phyloP scores from a whole-genome alignment of 2,797 vertebrate species.

The Tokudaia tokunoshimensis region DNA sequence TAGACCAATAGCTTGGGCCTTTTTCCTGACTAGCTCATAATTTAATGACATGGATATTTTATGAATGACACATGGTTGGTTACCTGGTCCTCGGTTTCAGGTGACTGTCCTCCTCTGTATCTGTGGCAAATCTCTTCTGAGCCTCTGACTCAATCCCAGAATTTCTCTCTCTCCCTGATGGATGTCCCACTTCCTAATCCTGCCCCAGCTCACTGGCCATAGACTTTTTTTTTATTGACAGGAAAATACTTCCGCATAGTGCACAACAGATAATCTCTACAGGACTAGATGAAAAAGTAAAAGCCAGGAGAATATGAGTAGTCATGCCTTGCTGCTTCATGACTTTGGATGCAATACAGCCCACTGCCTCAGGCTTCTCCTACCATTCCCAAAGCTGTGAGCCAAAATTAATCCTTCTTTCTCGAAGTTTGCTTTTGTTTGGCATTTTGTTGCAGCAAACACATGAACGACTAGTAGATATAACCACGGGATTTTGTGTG shows the following conservation, averaged over 20 bases:
- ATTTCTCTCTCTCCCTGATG: neutral
- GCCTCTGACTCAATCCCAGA: neutral
- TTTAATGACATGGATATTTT: neutral
- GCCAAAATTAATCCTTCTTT: neutral
- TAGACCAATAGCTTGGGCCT: neutral
- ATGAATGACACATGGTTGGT: neutral
- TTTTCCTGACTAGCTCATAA: neutral
- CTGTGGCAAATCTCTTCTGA: neutral
- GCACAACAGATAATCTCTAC: neutral
- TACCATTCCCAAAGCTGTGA: neutral
- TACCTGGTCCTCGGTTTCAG: neutral
- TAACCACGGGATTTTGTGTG: neutral
- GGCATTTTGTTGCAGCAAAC: neutral
- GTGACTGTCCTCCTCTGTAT: neutral
- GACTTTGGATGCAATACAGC: neutral
- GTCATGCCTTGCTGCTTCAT: neutral
- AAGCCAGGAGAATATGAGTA: neutral
- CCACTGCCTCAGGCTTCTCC: neutral
- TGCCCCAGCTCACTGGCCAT: neutral
- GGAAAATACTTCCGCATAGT: neutral
- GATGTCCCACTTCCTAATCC: neutral
- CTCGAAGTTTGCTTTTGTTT: neutral
- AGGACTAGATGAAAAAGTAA: neutral
- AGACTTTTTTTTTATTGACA: neutral
- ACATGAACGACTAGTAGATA: neutral